Evolutionary conservation across 2,113 vertebrate genomes (phyloP).

Genomic region (Zeus faber): DNA sequence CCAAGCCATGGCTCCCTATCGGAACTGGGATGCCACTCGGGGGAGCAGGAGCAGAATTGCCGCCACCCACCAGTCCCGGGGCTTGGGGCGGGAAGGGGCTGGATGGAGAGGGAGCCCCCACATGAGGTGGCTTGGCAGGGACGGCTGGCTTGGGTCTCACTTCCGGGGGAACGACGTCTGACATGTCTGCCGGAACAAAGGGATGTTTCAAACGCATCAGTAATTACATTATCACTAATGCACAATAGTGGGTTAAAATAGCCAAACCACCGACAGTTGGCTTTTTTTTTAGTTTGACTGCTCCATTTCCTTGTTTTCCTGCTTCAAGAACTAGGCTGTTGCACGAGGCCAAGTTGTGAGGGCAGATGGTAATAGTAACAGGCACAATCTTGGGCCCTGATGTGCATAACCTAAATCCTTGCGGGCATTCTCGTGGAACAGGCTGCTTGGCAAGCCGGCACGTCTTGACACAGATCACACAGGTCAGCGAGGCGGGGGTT

Average conservation of each 20-base stretch:
- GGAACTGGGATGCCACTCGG: slow-evolving; percentile 60
- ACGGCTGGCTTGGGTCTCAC: slow-evolving; percentile 88
- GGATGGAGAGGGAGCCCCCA: slow-evolving; percentile 66
- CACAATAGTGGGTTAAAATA: slow-evolving; percentile 1
- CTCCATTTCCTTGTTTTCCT: too few relatives aligned
- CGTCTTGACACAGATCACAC: slow-evolving; percentile 36
- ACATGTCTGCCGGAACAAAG: slow-evolving; percentile 81
- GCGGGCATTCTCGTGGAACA: slow-evolving; percentile 25
- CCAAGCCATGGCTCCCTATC: slow-evolving; percentile 43
- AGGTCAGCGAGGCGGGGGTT: slow-evolving; percentile 48
- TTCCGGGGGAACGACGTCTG: slow-evolving; percentile 90
- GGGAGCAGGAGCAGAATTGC: slow-evolving; percentile 35
- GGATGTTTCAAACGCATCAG: background rate
- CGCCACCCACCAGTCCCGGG: slow-evolving; percentile 38
- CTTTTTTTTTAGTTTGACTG: too few relatives aligned
- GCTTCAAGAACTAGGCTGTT: too few relatives aligned
- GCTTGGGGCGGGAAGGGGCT: slow-evolving; percentile 58
- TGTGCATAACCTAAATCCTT: slow-evolving; percentile 11
- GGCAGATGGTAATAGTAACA: slow-evolving; percentile 48
- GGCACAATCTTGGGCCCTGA: slow-evolving; percentile 5
- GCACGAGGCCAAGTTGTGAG: background rate
- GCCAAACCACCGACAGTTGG: too few relatives aligned
- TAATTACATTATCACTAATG: background rate
- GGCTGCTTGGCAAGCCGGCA: slow-evolving; percentile 45
- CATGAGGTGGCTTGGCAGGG: slow-evolving; percentile 89